Evolutionary conservation across 2,888 invertebrate genomes (phyloP).

Genomic region (Drosophila leonis): DNA sequence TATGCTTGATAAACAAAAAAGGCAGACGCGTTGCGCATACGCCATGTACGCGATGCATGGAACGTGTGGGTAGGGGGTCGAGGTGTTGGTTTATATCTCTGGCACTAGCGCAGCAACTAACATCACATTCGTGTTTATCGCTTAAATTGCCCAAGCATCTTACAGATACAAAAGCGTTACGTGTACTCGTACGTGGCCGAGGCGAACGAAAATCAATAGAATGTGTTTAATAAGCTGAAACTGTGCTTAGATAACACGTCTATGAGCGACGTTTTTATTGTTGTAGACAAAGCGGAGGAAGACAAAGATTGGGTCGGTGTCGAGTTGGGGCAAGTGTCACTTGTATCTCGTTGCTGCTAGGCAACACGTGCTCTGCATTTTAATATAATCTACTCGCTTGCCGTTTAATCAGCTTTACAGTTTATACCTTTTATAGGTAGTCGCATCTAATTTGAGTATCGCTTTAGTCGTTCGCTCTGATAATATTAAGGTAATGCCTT

Average conservation of each 20-base stretch:
- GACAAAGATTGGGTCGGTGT: background rate
- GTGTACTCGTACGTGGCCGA: constrained; percentile 31
- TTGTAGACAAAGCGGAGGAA: constrained; percentile 10
- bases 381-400: constrained; percentile 53
- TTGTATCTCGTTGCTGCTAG: constrained; percentile 40
- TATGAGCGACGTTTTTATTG: constrained; percentile 52
- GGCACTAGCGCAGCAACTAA: constrained; percentile 45
- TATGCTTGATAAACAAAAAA: constrained; percentile 43
- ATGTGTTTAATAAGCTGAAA: constrained; percentile 69
- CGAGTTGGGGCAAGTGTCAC: constrained; percentile 24
- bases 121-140: constrained; percentile 64
- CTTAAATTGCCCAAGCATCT: constrained; percentile 64
- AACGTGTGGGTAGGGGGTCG: background rate
- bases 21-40: constrained; percentile 40
- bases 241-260: constrained; percentile 62
- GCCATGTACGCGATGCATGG: constrained; percentile 20
- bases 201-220: constrained; percentile 60
- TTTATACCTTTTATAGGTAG: constrained; percentile 45
- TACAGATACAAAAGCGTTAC: constrained; percentile 47
- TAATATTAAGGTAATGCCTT: constrained; percentile 56
- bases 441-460: constrained; percentile 62
- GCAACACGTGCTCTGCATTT: constrained; percentile 61
- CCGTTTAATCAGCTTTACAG: constrained; percentile 55
- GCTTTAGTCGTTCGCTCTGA: constrained; percentile 51
- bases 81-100: constrained; percentile 4